Base-by-base conservation (phyloP, 2,113 vertebrate species). In the Lycaon pictus region DNA sequence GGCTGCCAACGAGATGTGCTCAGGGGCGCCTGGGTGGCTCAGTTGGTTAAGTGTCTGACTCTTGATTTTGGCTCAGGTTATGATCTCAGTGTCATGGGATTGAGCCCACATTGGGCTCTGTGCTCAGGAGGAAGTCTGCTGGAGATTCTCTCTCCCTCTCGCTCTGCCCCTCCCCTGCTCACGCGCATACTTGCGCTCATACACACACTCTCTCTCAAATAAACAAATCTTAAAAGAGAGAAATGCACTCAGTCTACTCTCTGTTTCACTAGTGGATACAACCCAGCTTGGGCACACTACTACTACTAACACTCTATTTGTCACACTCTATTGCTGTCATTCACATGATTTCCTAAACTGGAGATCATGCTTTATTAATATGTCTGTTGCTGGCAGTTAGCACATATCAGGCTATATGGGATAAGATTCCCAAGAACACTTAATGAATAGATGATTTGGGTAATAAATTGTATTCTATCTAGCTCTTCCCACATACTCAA, bases 391-490 rank as follows among this genome's bases (percentile, higher is more conserved):
- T 62, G 43, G 71, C n/a, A 16, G 25, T 69, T 67, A 60, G 84
- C 74, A 55, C 37, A 1, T 6, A 0, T 15, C 71, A 43, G 19
- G 23, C 56, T 43, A 0, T 11, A 2, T 4, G 23, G 25, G n/a
- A 29, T 16, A 53, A 55, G 37, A 90, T 7, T 43, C 72, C 72
- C 25, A 35, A 11, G n/a, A 93, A 65, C 51, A 6, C 19, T 19
- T 53, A 17, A 84, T 32, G 83, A 69, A 23, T 62, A 35, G 63
- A 32, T 55, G 43, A 62, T 67, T 60, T 48, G 20, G 65, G 58
- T 20, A 56, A 6, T 56, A 56, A 69, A 15, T 48, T 92, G 3
- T 7, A 0, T 92, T 93, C 80, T 82, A 25, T 63, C 25, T 0
- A 1, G 37, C 27, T 29, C 65, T n/a, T 55, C 86, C 65, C 81